phyloP scores from a whole-genome alignment of 37 sponge, comb jelly and placozoan species.

The Axinella damicornis region DNA sequence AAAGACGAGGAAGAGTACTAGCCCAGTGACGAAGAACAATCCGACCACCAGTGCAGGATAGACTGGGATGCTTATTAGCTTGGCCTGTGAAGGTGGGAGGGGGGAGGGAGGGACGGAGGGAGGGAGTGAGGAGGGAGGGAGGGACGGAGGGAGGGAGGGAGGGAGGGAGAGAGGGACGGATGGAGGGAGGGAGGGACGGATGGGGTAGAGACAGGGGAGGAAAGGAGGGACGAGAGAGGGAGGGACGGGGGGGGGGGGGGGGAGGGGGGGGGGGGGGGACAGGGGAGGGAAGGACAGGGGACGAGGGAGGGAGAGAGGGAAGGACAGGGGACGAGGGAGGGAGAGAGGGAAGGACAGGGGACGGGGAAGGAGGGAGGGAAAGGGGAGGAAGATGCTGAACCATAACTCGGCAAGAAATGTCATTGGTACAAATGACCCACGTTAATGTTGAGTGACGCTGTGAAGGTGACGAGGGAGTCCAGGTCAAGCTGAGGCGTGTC shows the following conservation, averaged over 20 bases:
- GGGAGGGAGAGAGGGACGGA: not conserved
- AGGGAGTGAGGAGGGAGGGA: not conserved
- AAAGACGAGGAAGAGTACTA: conserved; percentile 51
- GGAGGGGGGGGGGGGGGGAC: no score
- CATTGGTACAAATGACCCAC: conserved; percentile 37
- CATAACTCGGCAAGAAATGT: no score
- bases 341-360: no score
- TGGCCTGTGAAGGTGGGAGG: conserved; percentile 49
- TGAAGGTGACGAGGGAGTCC: conserved; percentile 76
- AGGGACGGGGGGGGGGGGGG: not conserved
- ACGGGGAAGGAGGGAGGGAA: no score
- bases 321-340: no score
- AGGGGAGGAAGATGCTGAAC: no score
- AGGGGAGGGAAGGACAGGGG: no score
- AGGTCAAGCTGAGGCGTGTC: conserved; percentile 80
- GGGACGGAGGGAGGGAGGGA: not conserved
- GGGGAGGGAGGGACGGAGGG: not conserved
- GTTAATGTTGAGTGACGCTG: conserved; percentile 45
- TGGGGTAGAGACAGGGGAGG: not conserved
- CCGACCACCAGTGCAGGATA: conserved; percentile 56
- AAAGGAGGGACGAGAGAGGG: not conserved
- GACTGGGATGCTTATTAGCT: conserved; percentile 62
- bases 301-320: no score
- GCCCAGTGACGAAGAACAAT: conserved; percentile 35
- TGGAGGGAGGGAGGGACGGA: not conserved